Percentiles rank a stretch among this genome's conserved stretches.
phyloP scores from a whole-genome alignment of 2,113 vertebrate genomes.

The Myocastor coypus region DNA sequence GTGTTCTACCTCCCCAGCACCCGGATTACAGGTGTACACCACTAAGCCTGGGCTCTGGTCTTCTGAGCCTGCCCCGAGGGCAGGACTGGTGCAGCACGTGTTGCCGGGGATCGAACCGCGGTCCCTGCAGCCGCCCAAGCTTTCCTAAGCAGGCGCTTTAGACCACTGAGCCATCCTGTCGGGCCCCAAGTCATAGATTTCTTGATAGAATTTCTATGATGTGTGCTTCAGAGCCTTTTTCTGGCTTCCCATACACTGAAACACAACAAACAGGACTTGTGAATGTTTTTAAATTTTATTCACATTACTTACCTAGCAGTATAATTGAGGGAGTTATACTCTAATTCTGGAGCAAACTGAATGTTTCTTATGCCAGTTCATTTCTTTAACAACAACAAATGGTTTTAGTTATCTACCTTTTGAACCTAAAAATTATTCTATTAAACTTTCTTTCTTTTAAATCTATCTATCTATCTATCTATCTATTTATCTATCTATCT shows the following conservation, averaged over 20 bases:
- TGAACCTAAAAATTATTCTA: not conserved
- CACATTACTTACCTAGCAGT: not conserved
- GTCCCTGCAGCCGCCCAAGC: too few species aligned
- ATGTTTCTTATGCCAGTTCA: not conserved
- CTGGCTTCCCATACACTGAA: not conserved
- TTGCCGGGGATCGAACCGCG: too few species aligned
- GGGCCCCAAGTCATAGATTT: too few species aligned
- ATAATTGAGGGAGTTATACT: not conserved
- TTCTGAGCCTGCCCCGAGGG: too few species aligned
- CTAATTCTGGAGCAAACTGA: not conserved
- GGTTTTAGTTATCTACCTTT: not conserved
- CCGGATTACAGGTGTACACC: too few species aligned
- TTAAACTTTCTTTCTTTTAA: not conserved
- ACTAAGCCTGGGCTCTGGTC: too few species aligned
- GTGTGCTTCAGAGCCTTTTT: not conserved
- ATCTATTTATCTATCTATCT: too few species aligned
- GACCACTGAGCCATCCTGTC: too few species aligned
- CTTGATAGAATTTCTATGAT: not conserved
- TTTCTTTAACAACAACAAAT: not conserved
- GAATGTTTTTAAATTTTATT: not conserved
- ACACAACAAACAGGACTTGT: not conserved
- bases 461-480: too few species aligned
- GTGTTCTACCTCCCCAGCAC: too few species aligned
- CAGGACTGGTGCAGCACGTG: too few species aligned
- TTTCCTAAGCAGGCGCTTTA: too few species aligned